phyloP scores from a whole-genome alignment of 2,797 vertebrate species.

The Xenentodon cancila region DNA sequence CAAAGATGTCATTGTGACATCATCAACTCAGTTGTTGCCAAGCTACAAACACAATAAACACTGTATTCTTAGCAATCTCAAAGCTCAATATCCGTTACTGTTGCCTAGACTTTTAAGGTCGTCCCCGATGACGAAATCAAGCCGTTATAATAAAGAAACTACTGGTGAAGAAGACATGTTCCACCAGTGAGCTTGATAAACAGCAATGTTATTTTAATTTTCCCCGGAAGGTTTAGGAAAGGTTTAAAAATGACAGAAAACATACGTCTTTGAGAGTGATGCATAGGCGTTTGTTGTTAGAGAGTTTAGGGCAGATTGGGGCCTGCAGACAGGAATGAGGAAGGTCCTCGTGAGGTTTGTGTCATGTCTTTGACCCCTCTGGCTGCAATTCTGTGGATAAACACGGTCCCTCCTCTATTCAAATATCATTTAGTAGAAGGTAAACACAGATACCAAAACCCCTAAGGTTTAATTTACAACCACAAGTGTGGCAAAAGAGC shows the following conservation, averaged over 20 bases:
- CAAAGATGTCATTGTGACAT: too few relatives aligned
- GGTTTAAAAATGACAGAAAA: neutral
- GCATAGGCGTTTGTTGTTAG: neutral
- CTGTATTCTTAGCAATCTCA: too few relatives aligned
- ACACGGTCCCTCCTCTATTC: slow-evolving; percentile 26
- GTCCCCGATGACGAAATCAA: too few relatives aligned
- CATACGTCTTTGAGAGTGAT: neutral
- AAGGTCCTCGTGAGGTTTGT: slow-evolving; percentile 39
- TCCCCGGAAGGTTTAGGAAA: too few relatives aligned
- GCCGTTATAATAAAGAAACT: neutral
- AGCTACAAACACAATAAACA: too few relatives aligned
- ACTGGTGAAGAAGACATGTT: neutral
- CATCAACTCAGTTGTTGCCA: too few relatives aligned
- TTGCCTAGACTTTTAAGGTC: too few relatives aligned
- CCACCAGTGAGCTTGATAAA: neutral
- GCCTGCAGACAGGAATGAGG: slow-evolving; percentile 34
- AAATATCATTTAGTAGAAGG: slow-evolving; percentile 42
- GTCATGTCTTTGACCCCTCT: slow-evolving; percentile 49
- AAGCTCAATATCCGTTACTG: too few relatives aligned
- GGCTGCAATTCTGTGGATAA: slow-evolving; percentile 49
- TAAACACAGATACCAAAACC: too few relatives aligned
- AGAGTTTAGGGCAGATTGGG: slow-evolving; percentile 3
- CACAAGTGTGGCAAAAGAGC: slow-evolving; percentile 8
- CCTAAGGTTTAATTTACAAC: neutral
- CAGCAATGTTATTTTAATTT: too few relatives aligned